These are phyloP conservation scores for Microtus ochrogaster DNA, from an alignment of 2,113 vertebrate genomes.

Conservation along the genomic window DNA sequence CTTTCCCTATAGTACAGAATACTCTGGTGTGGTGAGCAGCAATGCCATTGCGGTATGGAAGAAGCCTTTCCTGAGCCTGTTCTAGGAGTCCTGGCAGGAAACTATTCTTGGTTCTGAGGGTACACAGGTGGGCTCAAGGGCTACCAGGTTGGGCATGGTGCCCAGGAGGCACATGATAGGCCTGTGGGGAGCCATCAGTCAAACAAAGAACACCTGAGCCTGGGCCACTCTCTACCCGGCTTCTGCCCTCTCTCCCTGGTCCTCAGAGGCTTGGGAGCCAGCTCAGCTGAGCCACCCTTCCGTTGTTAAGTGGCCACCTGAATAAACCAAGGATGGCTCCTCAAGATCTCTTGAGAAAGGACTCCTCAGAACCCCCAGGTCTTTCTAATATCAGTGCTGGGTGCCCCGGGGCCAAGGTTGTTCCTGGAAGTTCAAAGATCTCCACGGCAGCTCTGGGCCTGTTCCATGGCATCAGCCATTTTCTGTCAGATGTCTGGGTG, in stretches of 20 bases:
- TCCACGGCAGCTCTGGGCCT: fast-evolving
- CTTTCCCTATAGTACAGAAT: not conserved
- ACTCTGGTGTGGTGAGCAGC: not conserved
- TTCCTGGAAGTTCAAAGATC: not conserved
- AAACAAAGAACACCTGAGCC: not conserved
- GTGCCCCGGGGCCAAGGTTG: not conserved
- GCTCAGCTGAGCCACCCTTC: not conserved
- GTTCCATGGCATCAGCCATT: not conserved
- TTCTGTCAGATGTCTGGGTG: not conserved
- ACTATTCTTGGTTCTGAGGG: not conserved
- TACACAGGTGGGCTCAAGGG: too few relatives aligned
- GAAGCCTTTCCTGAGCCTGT: not conserved
- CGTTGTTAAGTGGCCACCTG: not conserved
- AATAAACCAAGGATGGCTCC: not conserved
- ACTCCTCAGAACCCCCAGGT: not conserved
- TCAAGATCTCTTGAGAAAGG: not conserved
- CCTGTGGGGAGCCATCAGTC: not conserved
- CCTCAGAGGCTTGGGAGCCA: not conserved
- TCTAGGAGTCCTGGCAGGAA: not conserved
- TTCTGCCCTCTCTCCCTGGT: not conserved
- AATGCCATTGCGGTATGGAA: fast-evolving
- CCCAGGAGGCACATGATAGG: not conserved
- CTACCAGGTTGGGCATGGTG: fast-evolving
- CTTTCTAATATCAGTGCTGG: not conserved
- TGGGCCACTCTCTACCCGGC: not conserved